Evolutionary conservation across 2,113 vertebrate genomes (phyloP).

Genomic region (Mastomys coucha): DNA sequence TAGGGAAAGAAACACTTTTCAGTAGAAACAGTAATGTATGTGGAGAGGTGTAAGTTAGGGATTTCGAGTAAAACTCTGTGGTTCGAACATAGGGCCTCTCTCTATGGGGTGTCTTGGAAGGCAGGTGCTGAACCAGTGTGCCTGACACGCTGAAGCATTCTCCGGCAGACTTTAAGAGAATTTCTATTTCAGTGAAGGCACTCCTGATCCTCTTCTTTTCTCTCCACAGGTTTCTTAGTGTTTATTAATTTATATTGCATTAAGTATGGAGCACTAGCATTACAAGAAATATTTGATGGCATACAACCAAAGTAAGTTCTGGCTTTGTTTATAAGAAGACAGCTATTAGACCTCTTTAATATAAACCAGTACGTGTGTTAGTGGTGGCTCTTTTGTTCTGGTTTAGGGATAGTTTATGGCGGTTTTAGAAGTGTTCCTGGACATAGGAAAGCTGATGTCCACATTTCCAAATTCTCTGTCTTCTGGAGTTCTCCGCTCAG

Average conservation of each 20-base stretch:
- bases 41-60: not conserved
- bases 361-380: not conserved
- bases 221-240: conserved; percentile 95
- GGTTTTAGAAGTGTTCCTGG: not conserved
- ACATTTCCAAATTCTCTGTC: not conserved
- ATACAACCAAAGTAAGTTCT: conserved; percentile 98
- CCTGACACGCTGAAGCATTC: not conserved
- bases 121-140: not conserved
- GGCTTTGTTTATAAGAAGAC: conserved; percentile 23
- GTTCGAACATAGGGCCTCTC: not conserved
- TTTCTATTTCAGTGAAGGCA: too few species aligned
- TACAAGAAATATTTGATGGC: conserved; percentile 98
- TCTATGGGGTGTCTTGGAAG: not conserved
- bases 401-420: not conserved
- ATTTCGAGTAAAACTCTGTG: not conserved
- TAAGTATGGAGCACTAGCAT: conserved; percentile 96
- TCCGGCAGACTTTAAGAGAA: not conserved
- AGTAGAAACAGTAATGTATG: not conserved
- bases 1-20: not conserved
- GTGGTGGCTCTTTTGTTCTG: not conserved
- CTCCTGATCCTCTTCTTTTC: conserved; percentile 61
- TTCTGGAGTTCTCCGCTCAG: too few species aligned
- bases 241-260: conserved; percentile 97
- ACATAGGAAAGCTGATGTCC: not conserved
- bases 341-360: not conserved